phyloP scores from a whole-genome alignment of 2,113 vertebrate species.

The Pelusios castaneus region DNA sequence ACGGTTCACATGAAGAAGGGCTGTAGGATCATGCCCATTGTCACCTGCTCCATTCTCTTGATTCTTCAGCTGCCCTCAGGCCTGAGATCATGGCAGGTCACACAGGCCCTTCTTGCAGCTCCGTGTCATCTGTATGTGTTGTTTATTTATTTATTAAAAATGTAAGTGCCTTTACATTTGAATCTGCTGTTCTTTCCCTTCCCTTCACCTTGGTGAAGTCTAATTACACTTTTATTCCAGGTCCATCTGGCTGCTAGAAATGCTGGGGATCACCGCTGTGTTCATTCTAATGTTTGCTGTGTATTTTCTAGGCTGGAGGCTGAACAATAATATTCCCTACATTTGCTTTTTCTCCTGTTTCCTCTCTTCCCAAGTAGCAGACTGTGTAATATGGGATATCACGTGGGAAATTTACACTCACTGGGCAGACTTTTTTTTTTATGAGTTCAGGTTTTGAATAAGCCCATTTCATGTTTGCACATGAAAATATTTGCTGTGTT shows the following conservation, averaged over 20 bases:
- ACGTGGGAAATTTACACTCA: background rate
- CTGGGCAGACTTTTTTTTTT: background rate
- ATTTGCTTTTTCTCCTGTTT: conserved; percentile 66
- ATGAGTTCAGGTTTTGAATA: background rate
- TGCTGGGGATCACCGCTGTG: conserved; percentile 54
- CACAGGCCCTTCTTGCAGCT: conserved; percentile 42
- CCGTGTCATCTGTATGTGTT: conserved; percentile 42
- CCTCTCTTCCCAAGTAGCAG: conserved; percentile 58
- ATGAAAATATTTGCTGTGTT: background rate
- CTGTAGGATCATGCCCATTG: conserved; percentile 61
- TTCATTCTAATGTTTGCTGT: conserved; percentile 64
- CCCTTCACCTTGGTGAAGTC: conserved; percentile 45
- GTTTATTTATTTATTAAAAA: conserved; percentile 57
- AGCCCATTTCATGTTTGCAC: conserved; percentile 11
- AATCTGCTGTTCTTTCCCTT: conserved; percentile 62
- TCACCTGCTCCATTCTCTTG: conserved; percentile 36
- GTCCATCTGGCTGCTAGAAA: conserved; percentile 70
- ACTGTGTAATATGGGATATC: conserved; percentile 12
- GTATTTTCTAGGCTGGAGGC: conserved; percentile 71
- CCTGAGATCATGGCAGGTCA: background rate
- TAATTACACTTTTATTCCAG: conserved; percentile 78
- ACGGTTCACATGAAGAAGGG: conserved; percentile 10
- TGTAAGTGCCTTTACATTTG: conserved; percentile 42
- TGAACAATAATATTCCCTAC: conserved; percentile 61
- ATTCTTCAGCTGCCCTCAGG: conserved; percentile 24